Evolutionary conservation across 2,113 vertebrate species (phyloP).

Genomic region (Chloebia gouldiae): DNA sequence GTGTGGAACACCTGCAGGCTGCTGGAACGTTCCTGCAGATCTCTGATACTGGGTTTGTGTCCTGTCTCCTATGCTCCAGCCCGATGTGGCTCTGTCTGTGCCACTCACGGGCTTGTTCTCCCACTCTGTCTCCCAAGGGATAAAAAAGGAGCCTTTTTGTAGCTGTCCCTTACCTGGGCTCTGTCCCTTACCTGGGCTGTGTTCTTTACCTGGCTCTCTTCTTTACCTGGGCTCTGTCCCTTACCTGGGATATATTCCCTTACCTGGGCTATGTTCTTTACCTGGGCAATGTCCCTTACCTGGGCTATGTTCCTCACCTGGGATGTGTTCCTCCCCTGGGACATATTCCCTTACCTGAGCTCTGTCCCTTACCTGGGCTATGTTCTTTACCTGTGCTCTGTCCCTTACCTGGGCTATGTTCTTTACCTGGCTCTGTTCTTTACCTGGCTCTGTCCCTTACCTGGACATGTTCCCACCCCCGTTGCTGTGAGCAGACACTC

Average conservation of each 20-base stretch:
- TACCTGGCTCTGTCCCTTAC: fast-evolving
- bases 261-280: fast-evolving
- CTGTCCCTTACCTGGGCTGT: fast-evolving
- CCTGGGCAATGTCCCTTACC: not conserved
- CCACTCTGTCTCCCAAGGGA: not conserved
- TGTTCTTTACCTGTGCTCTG: too few species aligned
- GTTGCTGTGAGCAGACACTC: not conserved
- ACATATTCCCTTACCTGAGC: fast-evolving
- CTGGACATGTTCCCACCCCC: too few species aligned
- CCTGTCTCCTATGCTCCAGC: not conserved
- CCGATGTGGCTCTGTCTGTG: not conserved
- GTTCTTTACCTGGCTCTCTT: too few species aligned
- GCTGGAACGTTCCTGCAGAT: not conserved
- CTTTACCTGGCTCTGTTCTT: not conserved
- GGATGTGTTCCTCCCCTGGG: fast-evolving
- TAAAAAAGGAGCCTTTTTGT: not conserved
- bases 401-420: too few species aligned
- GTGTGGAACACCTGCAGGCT: not conserved
- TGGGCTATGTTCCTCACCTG: not conserved
- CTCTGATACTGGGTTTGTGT: not conserved
- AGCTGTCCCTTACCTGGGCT: not conserved
- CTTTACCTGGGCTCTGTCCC: not conserved
- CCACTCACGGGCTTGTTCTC: not conserved
- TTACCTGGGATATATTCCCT: not conserved
- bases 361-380: fast-evolving